Evolutionary conservation across 2,113 vertebrate genomes (phyloP).

Genomic region (Myrmecobius fasciatus): DNA sequence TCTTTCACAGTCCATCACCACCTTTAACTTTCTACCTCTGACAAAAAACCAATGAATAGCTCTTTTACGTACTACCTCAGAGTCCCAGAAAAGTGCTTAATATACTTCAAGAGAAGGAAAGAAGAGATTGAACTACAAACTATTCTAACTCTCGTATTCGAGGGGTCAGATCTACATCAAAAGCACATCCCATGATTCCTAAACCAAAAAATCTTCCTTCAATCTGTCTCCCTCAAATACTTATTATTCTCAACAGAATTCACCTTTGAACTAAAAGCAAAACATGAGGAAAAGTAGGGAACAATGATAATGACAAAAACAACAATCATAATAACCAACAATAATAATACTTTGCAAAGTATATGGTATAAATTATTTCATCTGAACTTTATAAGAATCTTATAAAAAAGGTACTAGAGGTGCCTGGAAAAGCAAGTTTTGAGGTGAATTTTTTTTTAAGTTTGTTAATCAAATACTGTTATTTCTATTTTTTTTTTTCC

Average conservation of each 20-base stretch:
- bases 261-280: background rate
- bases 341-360: accelerated
- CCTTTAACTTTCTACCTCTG: background rate
- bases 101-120: background rate
- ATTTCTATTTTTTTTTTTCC: no score
- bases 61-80: background rate
- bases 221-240: background rate
- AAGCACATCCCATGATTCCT: background rate
- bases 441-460: background rate
- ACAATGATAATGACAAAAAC: background rate
- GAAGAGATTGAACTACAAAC: background rate
- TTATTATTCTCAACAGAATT: background rate
- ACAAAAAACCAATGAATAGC: background rate
- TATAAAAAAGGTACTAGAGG: accelerated
- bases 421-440: background rate
- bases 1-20: background rate
- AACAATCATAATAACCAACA: accelerated
- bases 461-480: background rate
- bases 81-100: background rate
- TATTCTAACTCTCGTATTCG: background rate
- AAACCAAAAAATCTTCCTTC: background rate
- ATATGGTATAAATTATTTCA: background rate
- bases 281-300: background rate
- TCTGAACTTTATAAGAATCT: background rate
- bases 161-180: background rate